These are phyloP conservation scores for Diplosoma virens DNA, from an alignment of 23 tunicate genomes.

Conservation along the genomic window DNA sequence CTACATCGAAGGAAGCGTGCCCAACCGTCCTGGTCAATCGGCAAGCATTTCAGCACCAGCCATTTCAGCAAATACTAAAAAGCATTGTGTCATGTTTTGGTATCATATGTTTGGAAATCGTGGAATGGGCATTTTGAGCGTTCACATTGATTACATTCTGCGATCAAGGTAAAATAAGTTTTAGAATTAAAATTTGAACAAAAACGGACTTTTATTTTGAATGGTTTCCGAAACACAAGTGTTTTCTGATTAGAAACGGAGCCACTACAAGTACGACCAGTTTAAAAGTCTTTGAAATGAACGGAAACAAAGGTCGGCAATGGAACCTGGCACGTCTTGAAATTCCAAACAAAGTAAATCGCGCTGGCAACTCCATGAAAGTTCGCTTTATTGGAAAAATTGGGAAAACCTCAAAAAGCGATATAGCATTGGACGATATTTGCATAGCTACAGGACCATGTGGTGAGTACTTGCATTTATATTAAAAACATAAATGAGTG, in stretches of 20 bases:
- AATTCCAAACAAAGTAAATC: too few species aligned
- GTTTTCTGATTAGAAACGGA: too few species aligned
- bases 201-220: too few species aligned
- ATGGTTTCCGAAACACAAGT: too few species aligned
- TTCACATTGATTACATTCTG: slow-evolving; percentile 29
- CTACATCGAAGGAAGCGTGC: slow-evolving; percentile 70
- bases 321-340: too few species aligned
- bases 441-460: slow-evolving; percentile 82
- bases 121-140: slow-evolving; percentile 50
- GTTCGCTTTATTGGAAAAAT: too few species aligned
- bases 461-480: slow-evolving; percentile 40
- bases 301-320: too few species aligned
- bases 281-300: too few species aligned
- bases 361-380: too few species aligned
- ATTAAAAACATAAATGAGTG: too few species aligned
- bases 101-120: slow-evolving; percentile 87
- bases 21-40: slow-evolving; percentile 21
- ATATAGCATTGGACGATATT: slow-evolving; percentile 78
- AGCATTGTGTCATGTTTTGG: slow-evolving; percentile 76
- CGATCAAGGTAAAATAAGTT: background rate
- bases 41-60: slow-evolving; percentile 45
- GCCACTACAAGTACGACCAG: too few species aligned
- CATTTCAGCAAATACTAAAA: slow-evolving; percentile 8
- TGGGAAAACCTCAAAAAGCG: slow-evolving; percentile 47
- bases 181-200: too few species aligned